Evolutionary conservation across 2,888 invertebrate species (phyloP).

Genomic region (Dexiosoma caninum): DNA sequence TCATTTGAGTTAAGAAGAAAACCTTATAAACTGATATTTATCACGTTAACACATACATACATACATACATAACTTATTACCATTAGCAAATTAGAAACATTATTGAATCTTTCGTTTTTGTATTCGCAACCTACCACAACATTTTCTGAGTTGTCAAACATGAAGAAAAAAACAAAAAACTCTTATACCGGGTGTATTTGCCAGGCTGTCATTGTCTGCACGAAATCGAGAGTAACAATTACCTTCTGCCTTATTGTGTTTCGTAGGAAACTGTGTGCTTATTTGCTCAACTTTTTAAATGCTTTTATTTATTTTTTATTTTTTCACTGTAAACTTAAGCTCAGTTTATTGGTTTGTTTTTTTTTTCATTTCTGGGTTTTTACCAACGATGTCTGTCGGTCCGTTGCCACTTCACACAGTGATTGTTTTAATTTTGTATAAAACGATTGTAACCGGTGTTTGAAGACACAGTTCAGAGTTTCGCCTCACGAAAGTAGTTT

Average conservation of each 20-base stretch:
- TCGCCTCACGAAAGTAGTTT: slow-evolving; percentile 67
- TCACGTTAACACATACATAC: too few species aligned
- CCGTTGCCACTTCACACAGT: slow-evolving; percentile 30
- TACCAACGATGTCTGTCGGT: slow-evolving; percentile 41
- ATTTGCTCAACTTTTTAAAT: neutral
- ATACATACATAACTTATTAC: neutral
- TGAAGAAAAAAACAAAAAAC: slow-evolving; percentile 40
- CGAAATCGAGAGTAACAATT: slow-evolving; percentile 15
- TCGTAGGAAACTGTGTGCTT: slow-evolving; percentile 59
- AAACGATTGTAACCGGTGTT: slow-evolving; percentile 69
- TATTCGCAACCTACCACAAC: slow-evolving; percentile 57
- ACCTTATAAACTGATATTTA: too few species aligned
- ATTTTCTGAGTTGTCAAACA: slow-evolving; percentile 36
- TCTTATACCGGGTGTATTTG: slow-evolving; percentile 55
- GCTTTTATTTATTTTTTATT: slow-evolving; percentile 38
- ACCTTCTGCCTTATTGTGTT: slow-evolving; percentile 23
- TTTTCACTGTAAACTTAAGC: slow-evolving; percentile 57
- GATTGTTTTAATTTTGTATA: slow-evolving; percentile 70
- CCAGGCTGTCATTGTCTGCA: neutral
- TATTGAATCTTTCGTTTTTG: neutral
- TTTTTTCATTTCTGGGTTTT: slow-evolving; percentile 53
- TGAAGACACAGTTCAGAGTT: slow-evolving; percentile 70
- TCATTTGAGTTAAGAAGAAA: too few species aligned
- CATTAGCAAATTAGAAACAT: neutral
- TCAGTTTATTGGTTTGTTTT: slow-evolving; percentile 22